A percentile compares a stretch with the other conserved stretches of the same genome.
Evolutionary conservation across 2,888 invertebrate species (phyloP).

Genomic region (Hypsopygia costalis): DNA sequence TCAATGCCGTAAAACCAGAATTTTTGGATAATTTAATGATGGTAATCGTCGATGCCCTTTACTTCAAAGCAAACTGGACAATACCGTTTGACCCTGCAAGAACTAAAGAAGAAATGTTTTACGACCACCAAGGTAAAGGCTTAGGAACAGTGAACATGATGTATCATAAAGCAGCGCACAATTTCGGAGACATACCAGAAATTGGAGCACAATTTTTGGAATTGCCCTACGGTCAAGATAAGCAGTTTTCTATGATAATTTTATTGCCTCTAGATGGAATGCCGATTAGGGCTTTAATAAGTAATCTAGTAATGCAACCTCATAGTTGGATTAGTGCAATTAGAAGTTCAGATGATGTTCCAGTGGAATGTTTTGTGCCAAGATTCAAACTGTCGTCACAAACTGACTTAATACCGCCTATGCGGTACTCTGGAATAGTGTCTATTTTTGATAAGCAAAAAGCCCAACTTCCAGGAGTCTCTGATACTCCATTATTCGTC

Average conservation of each 20-base stretch:
- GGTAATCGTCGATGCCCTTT: constrained; percentile 84
- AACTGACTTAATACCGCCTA: constrained; percentile 59
- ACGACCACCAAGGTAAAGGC: constrained; percentile 75
- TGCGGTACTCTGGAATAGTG: constrained; percentile 81
- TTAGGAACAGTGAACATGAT: constrained; percentile 86
- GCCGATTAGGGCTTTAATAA: constrained; percentile 67
- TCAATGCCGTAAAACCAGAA: constrained; percentile 79
- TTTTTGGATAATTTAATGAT: constrained; percentile 64
- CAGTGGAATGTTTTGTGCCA: constrained; percentile 81
- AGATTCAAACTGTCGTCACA: constrained; percentile 78
- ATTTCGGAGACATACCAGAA: constrained; percentile 69
- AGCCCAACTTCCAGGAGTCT: constrained; percentile 82
- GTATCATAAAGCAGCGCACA: constrained; percentile 82
- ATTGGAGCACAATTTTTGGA: constrained; percentile 83
- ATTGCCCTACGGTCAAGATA: constrained; percentile 83
- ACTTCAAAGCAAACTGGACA: constrained; percentile 87
- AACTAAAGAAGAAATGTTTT: constrained; percentile 79
- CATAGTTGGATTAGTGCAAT: constrained; percentile 75
- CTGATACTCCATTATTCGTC: constrained; percentile 77
- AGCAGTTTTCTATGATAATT: constrained; percentile 83
- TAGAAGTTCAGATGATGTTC: constrained; percentile 53
- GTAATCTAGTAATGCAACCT: constrained; percentile 67
- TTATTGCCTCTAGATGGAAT: constrained; percentile 82
- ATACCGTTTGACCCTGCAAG: constrained; percentile 81
- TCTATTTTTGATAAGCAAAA: constrained; percentile 80